Conservation (phyloP, 1,140 invertebrate species). For the Hirudo medicinalis region DNA sequence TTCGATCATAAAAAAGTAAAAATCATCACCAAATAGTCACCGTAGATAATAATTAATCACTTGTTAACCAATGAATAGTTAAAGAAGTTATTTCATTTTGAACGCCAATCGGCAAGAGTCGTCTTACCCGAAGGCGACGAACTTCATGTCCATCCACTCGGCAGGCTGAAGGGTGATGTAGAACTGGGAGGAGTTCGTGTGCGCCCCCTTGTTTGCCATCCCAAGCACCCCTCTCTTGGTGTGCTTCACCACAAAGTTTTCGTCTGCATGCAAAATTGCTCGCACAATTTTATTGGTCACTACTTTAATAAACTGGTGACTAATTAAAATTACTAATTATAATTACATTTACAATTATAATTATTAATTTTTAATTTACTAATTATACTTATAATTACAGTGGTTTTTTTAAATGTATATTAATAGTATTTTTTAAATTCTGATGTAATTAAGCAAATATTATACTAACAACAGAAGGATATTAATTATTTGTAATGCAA, state of each 20-base stretch:
- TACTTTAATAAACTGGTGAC: neutral
- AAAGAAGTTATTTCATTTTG: neutral
- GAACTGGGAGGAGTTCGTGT: slow-evolving; percentile 41
- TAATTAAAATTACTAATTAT: neutral
- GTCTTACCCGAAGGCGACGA: slow-evolving; percentile 38
- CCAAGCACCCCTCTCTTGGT: slow-evolving; percentile 38
- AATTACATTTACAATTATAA: too few species aligned
- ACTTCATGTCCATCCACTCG: slow-evolving; percentile 41
- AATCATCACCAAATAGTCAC: too few species aligned
- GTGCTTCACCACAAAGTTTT: slow-evolving; percentile 39
- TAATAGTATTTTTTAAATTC: neutral
- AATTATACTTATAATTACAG: too few species aligned
- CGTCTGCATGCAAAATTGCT: slow-evolving; percentile 32
- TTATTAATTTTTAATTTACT: too few species aligned
- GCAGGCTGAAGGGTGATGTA: slow-evolving; percentile 38
- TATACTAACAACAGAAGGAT: neutral
- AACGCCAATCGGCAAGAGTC: neutral
- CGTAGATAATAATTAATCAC: too few species aligned
- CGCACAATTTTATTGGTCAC: neutral
- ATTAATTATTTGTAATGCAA: neutral
- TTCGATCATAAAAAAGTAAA: too few species aligned
- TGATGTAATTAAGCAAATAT: neutral
- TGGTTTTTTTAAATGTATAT: neutral
- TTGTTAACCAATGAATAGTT: too few species aligned
- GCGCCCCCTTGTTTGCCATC: slow-evolving; percentile 41